A percentile compares a stretch with the other conserved stretches of the same genome.
Evolutionary conservation across 2,888 invertebrate genomes (phyloP).

Genomic region (Melanostoma mellinum): DNA sequence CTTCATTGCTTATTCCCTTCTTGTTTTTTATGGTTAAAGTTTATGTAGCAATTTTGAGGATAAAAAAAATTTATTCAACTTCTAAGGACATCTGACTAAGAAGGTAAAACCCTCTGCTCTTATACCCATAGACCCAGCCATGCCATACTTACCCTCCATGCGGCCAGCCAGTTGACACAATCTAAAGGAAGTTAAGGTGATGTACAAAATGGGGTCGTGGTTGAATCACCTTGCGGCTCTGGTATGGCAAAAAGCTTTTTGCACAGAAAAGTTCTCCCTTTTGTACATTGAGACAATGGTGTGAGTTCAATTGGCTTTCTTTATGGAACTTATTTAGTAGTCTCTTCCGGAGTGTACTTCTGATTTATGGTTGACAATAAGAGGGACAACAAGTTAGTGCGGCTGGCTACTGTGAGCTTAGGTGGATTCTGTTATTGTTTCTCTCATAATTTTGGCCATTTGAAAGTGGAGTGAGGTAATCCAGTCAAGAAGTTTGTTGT

Average conservation of each 20-base stretch:
- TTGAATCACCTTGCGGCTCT: slow-evolving; percentile 10
- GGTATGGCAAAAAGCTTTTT: not conserved
- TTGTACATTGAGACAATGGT: not conserved
- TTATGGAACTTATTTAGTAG: slow-evolving; percentile 14
- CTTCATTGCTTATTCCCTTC: slow-evolving; percentile 12
- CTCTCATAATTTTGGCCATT: too few relatives aligned
- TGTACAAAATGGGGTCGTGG: slow-evolving; percentile 3
- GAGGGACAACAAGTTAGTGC: not conserved
- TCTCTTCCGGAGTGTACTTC: not conserved
- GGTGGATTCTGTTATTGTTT: too few relatives aligned
- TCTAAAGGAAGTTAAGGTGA: slow-evolving; percentile 1
- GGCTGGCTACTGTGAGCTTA: too few relatives aligned
- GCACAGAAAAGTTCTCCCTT: not conserved
- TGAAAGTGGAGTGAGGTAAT: too few relatives aligned
- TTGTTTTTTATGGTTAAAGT: slow-evolving; percentile 13
- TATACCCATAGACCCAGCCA: not conserved
- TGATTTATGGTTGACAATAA: slow-evolving; percentile 22
- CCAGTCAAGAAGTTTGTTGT: too few relatives aligned
- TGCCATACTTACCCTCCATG: not conserved
- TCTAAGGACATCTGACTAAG: not conserved
- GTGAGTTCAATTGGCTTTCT: not conserved
- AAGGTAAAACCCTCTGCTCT: slow-evolving; percentile 1
- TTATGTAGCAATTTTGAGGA: slow-evolving; percentile 27
- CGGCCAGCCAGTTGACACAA: not conserved
- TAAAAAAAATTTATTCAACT: slow-evolving; percentile 18